These are phyloP conservation scores for Oscheius onirici DNA, from an alignment of 2,888 invertebrate species.

Conservation along the genomic window DNA sequence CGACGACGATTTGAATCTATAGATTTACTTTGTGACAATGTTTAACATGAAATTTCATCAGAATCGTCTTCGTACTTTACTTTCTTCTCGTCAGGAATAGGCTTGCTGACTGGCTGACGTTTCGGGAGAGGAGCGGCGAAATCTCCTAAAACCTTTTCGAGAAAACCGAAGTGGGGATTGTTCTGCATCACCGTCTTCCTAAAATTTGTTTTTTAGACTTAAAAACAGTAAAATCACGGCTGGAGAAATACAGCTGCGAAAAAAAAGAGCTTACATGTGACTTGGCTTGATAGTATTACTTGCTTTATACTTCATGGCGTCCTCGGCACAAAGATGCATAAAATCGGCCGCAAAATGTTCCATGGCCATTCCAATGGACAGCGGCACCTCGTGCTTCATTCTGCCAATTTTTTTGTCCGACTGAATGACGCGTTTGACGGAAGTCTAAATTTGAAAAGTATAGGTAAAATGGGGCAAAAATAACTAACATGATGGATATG, in stretches of 20 bases:
- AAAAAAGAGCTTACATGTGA: conserved; percentile 58
- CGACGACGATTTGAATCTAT: conserved; percentile 65
- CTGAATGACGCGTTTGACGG: conserved; percentile 99
- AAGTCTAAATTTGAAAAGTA: conserved; percentile 69
- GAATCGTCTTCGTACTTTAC: background rate
- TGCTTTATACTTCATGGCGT: conserved; percentile 38
- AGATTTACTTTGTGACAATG: background rate
- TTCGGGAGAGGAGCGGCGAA: conserved; percentile 32
- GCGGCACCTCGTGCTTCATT: conserved; percentile 97
- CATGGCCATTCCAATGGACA: conserved; percentile 81
- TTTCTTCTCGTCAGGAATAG: background rate
- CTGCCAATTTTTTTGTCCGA: conserved; percentile 99
- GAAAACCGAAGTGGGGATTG: conserved; percentile 62
- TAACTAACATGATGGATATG: conserved; percentile 66
- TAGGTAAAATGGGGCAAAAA: background rate
- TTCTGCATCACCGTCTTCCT: conserved; percentile 62
- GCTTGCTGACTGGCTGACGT: background rate
- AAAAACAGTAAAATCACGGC: background rate
- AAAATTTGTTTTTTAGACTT: conserved; percentile 31
- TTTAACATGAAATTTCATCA: background rate
- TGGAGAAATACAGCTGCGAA: background rate
- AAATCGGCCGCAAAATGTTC: conserved; percentile 65
- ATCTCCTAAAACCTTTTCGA: conserved; percentile 60
- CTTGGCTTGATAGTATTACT: conserved; percentile 62
- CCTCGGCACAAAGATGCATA: conserved; percentile 42